A percentile compares a stretch with the other conserved stretches of the same genome.
Evolutionary conservation across 1,140 invertebrate species (phyloP).

Genomic region (Thalassaphorura encarpata): DNA sequence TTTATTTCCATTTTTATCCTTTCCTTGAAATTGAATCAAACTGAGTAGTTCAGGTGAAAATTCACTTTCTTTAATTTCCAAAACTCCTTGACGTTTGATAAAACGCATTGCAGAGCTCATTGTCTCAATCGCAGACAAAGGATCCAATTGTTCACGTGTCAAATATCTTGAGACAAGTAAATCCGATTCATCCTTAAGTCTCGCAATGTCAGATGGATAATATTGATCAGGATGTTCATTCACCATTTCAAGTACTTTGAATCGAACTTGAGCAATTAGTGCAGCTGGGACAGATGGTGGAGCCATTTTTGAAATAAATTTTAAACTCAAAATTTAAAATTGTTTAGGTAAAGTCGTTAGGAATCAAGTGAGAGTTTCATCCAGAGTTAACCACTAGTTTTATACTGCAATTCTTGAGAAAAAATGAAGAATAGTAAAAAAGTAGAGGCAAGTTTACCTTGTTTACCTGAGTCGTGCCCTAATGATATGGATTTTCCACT

Average conservation of each 20-base stretch:
- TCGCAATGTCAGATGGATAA: neutral
- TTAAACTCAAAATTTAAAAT: too few relatives aligned
- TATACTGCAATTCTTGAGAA: too few relatives aligned
- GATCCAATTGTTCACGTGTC: neutral
- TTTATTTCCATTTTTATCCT: conserved; percentile 1
- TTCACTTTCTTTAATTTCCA: neutral
- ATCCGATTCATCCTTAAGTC: neutral
- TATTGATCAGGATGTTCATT: neutral
- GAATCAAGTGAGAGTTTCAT: too few relatives aligned
- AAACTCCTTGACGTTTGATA: neutral
- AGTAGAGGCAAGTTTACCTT: too few relatives aligned
- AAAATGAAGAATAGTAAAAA: too few relatives aligned
- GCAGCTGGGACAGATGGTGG: neutral
- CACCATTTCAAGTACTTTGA: neutral
- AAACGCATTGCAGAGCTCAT: neutral
- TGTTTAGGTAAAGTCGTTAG: too few relatives aligned
- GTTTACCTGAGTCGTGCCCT: too few relatives aligned
- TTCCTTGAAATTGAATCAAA: conserved; percentile 1
- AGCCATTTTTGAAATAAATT: neutral
- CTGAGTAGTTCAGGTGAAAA: neutral
- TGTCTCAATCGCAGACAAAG: neutral
- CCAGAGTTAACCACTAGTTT: too few relatives aligned
- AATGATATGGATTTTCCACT: too few relatives aligned
- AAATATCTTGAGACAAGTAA: neutral
- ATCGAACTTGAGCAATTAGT: neutral